Base-by-base conservation (phyloP, 1,140 invertebrate genomes). In the Cylas formicarius region DNA sequence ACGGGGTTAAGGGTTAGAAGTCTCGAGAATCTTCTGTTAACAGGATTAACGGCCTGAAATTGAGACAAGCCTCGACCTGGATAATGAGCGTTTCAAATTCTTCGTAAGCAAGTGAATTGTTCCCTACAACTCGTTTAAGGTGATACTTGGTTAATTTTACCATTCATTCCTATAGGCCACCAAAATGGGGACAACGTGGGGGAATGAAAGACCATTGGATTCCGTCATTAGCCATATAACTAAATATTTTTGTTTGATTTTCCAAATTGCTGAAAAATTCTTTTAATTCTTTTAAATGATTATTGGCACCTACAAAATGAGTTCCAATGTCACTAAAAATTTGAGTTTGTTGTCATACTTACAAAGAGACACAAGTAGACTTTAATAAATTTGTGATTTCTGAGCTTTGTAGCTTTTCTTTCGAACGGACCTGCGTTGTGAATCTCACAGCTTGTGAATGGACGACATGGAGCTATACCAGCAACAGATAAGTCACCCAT, bases 401-500 rank as follows among this genome's bases (percentile, higher is more conserved):
- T 23, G 5, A 23, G 13, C 8, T 7, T n/a, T 6, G 14, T 10
- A 9, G 38, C 37, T 26, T 39, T 42, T 4, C 50, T 32, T 14
- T 39, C 4, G 2, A 70, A 43, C 0, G 59, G 64, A 2, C 62
- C 65, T 0, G 54, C 58, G 16, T 57, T 63, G 45, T 67, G 64
- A 0, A 66, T 37, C 0, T 60, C 62, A 5, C 39, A 39, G 8
- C 48, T 33, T 7, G 26, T 17, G 48, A 10, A 61, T 10, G 56
- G 55, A 18, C 42, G 38, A 11, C 2, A 42, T 14, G 6, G 46
- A 37, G 31, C 9, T 2, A 27, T 22, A 32, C 11, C 14, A 7
- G 35, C 18, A 2, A 13, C 1, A 2, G 65, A 62, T 14, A 70
- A 50, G 37, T 65, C 33, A 6, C 52, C 61, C 65, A 70, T 66